Evolutionary conservation across 2,797 vertebrate species (phyloP), one percentile per base, ranked within the genome.

Genomic region (Xiphorhynchus erythropygius): DNA sequence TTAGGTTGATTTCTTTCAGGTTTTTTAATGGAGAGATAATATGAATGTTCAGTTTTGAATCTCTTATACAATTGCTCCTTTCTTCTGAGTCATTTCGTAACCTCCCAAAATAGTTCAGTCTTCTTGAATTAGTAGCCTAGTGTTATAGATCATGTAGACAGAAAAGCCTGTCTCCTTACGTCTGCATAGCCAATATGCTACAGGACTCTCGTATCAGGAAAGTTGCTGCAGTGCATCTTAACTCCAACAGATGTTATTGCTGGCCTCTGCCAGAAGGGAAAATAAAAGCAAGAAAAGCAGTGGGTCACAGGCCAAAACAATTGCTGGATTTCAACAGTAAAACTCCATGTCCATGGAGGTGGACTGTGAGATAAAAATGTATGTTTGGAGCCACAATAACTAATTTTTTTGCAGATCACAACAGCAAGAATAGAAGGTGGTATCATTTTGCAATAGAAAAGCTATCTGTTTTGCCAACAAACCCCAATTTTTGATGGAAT

Each of bases 121-220:
- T 65, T 94, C 91, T 83, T 69, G 89, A 97, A 97, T 97, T 96
- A 96, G 93, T 69, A 96, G 76, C 73, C 46, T 0, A 84, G 63
- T 27, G 37, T 64, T 91, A 73, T 80, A 96, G 93, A 96, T 97
- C 93, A 94, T 81, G 86, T 7, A 95, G 95, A 94, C 95, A 91
- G 91, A 93, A 90, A 62, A 94, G 50, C 73, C 81, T 52, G 11
- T 93, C 94, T 92, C 84, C 70, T 77, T 52, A 27, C 64, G 93
- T 67, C 76, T 70, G 89, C 85, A 24, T 46, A 94, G 87, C 60
- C 75, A 53, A 17, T 41, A 50, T 46, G 87, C 86, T 80, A 84
- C 79, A 67, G 88, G 87, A 95, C 76, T 74, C 60, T 64, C 3
- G 4, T 33, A 69, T 60, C 78, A 73, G 81, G 41, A 6, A 76